Evolutionary conservation across 2,888 invertebrate species (phyloP), one percentile per base, ranked within the genome.

Genomic region (Thymelicus sylvestris): DNA sequence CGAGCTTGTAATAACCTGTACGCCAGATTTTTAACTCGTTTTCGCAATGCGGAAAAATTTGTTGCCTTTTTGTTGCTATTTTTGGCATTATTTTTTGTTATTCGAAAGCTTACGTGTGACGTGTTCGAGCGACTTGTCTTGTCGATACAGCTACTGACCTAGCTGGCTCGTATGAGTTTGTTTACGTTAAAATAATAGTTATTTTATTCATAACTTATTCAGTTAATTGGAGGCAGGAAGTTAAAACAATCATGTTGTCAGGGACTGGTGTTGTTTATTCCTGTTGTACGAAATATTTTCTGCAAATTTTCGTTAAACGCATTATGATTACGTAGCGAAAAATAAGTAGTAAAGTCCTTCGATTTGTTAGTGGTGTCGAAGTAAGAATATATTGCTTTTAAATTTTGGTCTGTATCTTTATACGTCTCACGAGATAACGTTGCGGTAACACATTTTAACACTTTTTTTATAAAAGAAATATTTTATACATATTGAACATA

Each of bases 1-100:
- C 70, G 71, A 68, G 72, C 15, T 63, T 60, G 74, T 74, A 68
- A 74, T 73, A 72, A 72, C 72, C 50, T 47, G 67, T 52, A 31
- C 68, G 68, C 55, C 10, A 44, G 68, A 63, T 68, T 68, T 68
- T 68, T 63, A 63, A 62, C 61, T 52, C 67, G 62, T 55, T 63
- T 63, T 68, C 63, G 68, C 68, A 68, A 68, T 68, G 68, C 68
- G 68, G 68, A 68, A 68, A 68, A 57, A 62, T 31, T 31, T 31
- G 31, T 31, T 63, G 68, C 57, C 48, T 68, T 55, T 67, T 68
- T 68, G 47, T 13, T 68, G 57, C 47, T 63, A 63, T 67, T 62
- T 61, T 67, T 67, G 41, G 44, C 24, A 24, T 57, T 57, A 57
- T 57, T 57, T 66, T 57, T 24, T 12, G 24, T 24, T 55, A 24